These are phyloP conservation scores for Kuschelorhynchus macadamiae DNA, from an alignment of 2,888 invertebrate species.

Conservation along the genomic window DNA sequence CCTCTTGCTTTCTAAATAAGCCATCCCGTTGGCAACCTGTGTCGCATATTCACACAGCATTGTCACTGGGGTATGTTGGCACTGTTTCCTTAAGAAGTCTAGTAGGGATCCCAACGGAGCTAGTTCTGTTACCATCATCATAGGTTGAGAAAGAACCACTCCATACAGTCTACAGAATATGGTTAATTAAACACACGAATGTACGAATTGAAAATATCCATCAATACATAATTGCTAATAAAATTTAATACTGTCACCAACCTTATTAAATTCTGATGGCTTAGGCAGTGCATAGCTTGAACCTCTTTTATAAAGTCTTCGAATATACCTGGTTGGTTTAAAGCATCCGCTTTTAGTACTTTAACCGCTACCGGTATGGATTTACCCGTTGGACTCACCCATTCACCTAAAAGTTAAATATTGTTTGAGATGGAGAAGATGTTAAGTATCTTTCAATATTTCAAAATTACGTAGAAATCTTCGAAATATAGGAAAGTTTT, in stretches of 20 bases:
- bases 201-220: no score
- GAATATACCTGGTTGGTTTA: conserved; percentile 91
- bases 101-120: conserved; percentile 91
- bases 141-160: conserved; percentile 91
- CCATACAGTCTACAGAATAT: conserved; percentile 90
- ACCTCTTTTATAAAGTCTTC: conserved; percentile 98
- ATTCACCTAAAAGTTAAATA: conserved; percentile 74
- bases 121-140: conserved; percentile 99
- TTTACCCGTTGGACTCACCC: conserved; percentile 82
- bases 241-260: no score
- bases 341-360: conserved; percentile 93
- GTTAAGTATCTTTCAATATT: no score
- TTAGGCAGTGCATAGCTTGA: conserved; percentile 96
- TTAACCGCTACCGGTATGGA: conserved; percentile 93
- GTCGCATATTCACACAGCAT: conserved; percentile 91
- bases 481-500: no score
- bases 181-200: no score
- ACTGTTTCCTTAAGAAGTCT: conserved; percentile 90
- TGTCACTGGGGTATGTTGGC: conserved; percentile 85
- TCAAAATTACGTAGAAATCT: no score
- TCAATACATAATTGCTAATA: no score
- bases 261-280: conserved; percentile 93
- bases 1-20: conserved; percentile 92
- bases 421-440: no score
- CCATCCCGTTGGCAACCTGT: conserved; percentile 98